phyloP scores from a whole-genome alignment of 2,888 invertebrate species.

The Gerris lacustris region DNA sequence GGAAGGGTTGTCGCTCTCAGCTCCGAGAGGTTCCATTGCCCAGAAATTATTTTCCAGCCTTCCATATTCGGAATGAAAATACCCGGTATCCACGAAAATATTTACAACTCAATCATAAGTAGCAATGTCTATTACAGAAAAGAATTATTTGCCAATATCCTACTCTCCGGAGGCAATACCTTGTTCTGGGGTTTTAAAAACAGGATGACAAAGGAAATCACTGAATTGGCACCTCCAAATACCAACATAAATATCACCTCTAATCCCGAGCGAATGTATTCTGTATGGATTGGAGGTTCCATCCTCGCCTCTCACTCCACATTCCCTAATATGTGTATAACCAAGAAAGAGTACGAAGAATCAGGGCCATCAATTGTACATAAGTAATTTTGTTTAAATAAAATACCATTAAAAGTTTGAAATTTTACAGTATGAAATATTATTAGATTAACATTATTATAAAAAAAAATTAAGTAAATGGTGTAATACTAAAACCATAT shows the following conservation, averaged over 20 bases:
- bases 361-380: neutral
- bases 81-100: conserved; percentile 83
- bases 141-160: conserved; percentile 84
- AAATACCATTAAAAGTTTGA: no score
- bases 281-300: conserved; percentile 41
- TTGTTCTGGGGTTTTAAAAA: conserved; percentile 82
- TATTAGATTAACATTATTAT: no score
- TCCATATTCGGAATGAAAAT: conserved; percentile 73
- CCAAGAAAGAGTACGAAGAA: conserved; percentile 14
- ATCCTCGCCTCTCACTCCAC: conserved; percentile 61
- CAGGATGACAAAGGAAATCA: conserved; percentile 81
- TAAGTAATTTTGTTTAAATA: no score
- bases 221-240: conserved; percentile 74
- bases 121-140: conserved; percentile 91
- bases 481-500: no score
- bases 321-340: conserved; percentile 11
- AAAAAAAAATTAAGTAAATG: no score
- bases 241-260: conserved; percentile 83
- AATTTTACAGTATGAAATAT: no score
- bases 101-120: conserved; percentile 94
- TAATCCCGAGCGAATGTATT: conserved; percentile 82
- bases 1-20: conserved; percentile 71
- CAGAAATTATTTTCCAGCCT: conserved; percentile 54
- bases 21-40: conserved; percentile 81
- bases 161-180: conserved; percentile 78